Percentiles rank a stretch among this genome's conserved stretches.
Evolutionary conservation across 2,888 invertebrate species (phyloP).

Genomic region (Diarsia dahlii): DNA sequence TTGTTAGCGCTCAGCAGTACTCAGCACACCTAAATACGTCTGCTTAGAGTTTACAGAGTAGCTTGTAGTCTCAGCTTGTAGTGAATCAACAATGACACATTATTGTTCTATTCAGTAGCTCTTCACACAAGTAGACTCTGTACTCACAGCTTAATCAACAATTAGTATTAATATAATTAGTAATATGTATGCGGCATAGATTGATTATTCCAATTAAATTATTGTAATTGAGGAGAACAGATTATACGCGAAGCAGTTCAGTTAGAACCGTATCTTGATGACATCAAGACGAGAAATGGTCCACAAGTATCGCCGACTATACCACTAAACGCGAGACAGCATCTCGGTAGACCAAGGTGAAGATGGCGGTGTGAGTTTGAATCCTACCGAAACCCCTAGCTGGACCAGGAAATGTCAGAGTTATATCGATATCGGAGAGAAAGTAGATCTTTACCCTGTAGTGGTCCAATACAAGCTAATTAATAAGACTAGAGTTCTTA

Average conservation of each 20-base stretch:
- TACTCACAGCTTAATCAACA: conserved; percentile 30
- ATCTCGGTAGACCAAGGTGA: not conserved
- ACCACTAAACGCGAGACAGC: not conserved
- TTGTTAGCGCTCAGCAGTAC: not conserved
- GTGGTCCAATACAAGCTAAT: not conserved
- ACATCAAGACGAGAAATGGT: not conserved
- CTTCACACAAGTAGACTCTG: conserved; percentile 3
- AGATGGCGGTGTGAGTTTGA: not conserved
- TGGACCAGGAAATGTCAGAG: not conserved
- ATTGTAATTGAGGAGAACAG: conserved; percentile 21
- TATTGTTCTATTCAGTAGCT: not conserved
- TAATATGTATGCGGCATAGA: conserved; percentile 5
- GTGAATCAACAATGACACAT: conserved; percentile 1
- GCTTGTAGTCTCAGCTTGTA: not conserved
- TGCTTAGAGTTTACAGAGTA: not conserved
- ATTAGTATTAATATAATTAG: conserved; percentile 33
- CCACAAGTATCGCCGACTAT: not conserved
- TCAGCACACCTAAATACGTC: not conserved
- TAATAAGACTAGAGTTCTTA: not conserved
- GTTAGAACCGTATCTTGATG: not conserved
- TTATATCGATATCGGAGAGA: not conserved
- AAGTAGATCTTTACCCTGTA: not conserved
- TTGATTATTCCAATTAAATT: conserved; percentile 8
- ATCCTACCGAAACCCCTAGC: not conserved
- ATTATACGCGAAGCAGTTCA: not conserved